Base-by-base conservation (phyloP, 2,888 invertebrate species). In the Troglohyphantes excavatus region DNA sequence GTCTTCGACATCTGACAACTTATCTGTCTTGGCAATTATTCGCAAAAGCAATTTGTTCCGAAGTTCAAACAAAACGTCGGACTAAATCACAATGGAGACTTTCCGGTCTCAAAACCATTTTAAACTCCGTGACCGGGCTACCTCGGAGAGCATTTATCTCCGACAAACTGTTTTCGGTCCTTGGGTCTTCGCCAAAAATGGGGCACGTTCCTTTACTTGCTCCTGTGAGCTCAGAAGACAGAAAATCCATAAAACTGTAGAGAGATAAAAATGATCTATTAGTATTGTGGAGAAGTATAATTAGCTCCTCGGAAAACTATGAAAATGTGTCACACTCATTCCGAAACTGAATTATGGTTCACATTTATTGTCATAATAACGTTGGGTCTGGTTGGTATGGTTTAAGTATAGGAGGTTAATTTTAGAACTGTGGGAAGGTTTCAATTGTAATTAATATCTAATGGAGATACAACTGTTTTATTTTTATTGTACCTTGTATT, bases 201-300 rank as follows among this genome's bases (percentile, higher is more conserved):
- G 23, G 33, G 33, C 63, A 21, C 23, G 63, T 63, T 65, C 17
- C 17, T 23, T 75, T 19, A 53, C 11, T n/a, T 59, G 9, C 46
- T 59, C 27, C 27, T 29, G 26, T 43, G 29, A 19, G 6, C 39
- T 76, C 13, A 2, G 23, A 39, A 23, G 76, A 76, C 33, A 39
- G 63, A 23, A 76, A 76, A 39, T 61, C 43, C 23, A 76, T 76
- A 39, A 68, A 68, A 23, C 33, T 33, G 21, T n/a, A 21, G 39
- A 21, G 23, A 76, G 26, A 39, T 39, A 63, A 76, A 53, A 76
- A 63, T 39, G 33, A 76, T 76, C 76, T 63, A 76, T 76, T 76
- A 76, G 27, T 39, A 23, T 76, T 33, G 33, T 21, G 29, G 68
- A 27, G n/a, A 75, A 29, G 11, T 61, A 75, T 75, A 27, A 61